Base-by-base conservation (phyloP, 2,113 vertebrate species). In the Leucopsar rothschildi region DNA sequence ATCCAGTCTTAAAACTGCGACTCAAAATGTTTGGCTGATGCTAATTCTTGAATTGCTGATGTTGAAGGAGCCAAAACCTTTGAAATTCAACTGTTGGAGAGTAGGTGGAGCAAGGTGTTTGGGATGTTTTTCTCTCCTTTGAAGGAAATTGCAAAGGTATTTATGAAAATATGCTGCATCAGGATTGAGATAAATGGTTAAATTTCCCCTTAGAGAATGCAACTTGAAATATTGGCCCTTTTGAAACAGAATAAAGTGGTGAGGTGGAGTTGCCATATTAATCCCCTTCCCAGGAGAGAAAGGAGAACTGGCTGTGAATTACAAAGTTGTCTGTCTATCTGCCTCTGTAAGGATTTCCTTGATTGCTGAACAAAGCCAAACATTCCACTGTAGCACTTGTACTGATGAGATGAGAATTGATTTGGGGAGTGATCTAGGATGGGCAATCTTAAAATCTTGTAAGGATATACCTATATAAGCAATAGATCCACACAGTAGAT, bases 371-470 rank as follows among this genome's bases (percentile, higher is more conserved):
- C 18, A 66, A 85, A 82, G 27, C 21, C 39, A 59, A 35, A 37
- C 2, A 1, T 44, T 76, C 42, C 3, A 0, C 16, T 79, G 3
- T 5, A 59, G 18, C 25, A 18, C n/a, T 64, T 45, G 12, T 14
- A 33, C 20, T 28, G 12, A 73, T 66, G 37, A 59, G 60, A 40
- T 8, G 45, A 50, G 18, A 65, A 70, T 47, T 70, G 11, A 25
- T 39, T 29, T 75, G 4, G 9, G 21, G 24, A 55, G 25, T 42
- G 35, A 66, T 87, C 77, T 73, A 49, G 60, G 42, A 28, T 35
- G 44, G n/a, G 50, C 85, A 76, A 63, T 29, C 5, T 40, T 12
- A 47, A 61, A 83, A 45, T 47, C n/a, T 22, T n/a, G 16, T 42
- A 25, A 61, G 35, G 23, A 4, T 60, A 31, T 69, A 25, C 2